phyloP scores from a whole-genome alignment of 1,140 invertebrate species.

The Propsilocerus akamusi region DNA sequence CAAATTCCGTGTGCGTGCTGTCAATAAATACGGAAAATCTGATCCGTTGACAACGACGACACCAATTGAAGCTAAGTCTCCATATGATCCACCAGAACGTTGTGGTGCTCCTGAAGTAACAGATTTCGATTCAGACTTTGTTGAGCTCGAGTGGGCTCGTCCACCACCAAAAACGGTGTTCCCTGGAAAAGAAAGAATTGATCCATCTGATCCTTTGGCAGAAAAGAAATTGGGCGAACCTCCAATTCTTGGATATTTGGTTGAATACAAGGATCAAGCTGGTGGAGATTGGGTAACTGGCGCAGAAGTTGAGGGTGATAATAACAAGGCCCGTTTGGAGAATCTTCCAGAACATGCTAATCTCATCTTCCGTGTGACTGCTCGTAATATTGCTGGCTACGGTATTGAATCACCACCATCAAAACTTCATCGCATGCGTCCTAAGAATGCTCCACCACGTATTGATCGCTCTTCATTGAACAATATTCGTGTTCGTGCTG shows the following conservation, averaged over 20 bases:
- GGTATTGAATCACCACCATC: constrained; percentile 81
- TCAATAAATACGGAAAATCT: constrained; percentile 90
- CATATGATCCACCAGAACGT: constrained; percentile 73
- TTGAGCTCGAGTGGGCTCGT: constrained; percentile 85
- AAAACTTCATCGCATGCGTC: constrained; percentile 70
- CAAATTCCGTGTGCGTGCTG: constrained; percentile 87
- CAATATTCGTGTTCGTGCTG: constrained; percentile 82
- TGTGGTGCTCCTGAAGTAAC: constrained; percentile 75
- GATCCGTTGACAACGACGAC: constrained; percentile 79
- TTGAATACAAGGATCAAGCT: constrained; percentile 91
- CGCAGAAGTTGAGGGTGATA: constrained; percentile 64
- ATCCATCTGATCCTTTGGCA: too few species aligned
- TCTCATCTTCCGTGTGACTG: constrained; percentile 86
- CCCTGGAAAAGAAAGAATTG: not conserved
- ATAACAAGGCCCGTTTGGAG: constrained; percentile 62
- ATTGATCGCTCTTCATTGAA: constrained; percentile 87
- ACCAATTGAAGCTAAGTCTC: constrained; percentile 94
- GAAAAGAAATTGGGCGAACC: constrained; percentile 61
- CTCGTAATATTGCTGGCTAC: constrained; percentile 86
- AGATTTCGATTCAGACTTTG: constrained; percentile 85
- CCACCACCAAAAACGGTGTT: constrained; percentile 27
- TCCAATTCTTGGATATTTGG: constrained; percentile 79
- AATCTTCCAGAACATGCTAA: constrained; percentile 79
- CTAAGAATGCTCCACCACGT: constrained; percentile 78
- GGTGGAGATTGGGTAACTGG: constrained; percentile 75